Percentiles rank a stretch among this genome's conserved stretches.
Evolutionary conservation across 2,797 vertebrate genomes (phyloP).

Genomic region (Crenuchus spilurus): DNA sequence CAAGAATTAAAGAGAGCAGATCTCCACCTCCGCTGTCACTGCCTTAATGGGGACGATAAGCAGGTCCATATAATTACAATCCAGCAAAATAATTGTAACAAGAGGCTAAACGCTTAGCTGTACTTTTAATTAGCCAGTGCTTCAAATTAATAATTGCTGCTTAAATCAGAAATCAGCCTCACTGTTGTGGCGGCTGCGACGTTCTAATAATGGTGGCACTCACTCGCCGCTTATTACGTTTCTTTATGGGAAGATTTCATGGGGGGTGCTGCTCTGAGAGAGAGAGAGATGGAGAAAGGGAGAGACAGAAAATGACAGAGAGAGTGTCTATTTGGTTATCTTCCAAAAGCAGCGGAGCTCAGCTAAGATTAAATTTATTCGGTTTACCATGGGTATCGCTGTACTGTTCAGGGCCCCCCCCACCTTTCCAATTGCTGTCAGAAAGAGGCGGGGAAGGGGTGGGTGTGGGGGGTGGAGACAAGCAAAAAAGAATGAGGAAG

Average conservation of each 20-base stretch:
- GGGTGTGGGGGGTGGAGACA: constrained; percentile 34
- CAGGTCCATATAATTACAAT: constrained; percentile 86
- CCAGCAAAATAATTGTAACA: constrained; percentile 83
- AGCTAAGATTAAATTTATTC: constrained; percentile 78
- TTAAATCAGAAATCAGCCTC: constrained; percentile 83
- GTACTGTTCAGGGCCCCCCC: constrained; percentile 54
- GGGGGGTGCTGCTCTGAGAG: constrained; percentile 52
- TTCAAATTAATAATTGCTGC: constrained; percentile 88
- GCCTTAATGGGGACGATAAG: constrained; percentile 85
- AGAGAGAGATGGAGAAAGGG: constrained; percentile 3
- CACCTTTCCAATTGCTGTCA: constrained; percentile 65
- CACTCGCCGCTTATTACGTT: constrained; percentile 80
- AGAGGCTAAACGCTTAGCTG: constrained; percentile 87
- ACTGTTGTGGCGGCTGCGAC: constrained; percentile 76
- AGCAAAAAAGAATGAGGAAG: constrained; percentile 14
- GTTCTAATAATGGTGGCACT: constrained; percentile 77
- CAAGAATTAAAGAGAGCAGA: constrained; percentile 36
- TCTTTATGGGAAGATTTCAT: constrained; percentile 77
- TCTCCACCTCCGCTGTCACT: constrained; percentile 66
- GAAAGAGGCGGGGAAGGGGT: constrained; percentile 47
- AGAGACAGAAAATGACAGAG: constrained; percentile 48
- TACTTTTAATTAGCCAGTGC: constrained; percentile 87
- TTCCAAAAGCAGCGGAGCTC: constrained; percentile 78
- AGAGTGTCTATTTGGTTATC: constrained; percentile 78
- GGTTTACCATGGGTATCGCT: constrained; percentile 68